Conservation (phyloP, 2,888 invertebrate species). For the Nymphalis c-album region DNA sequence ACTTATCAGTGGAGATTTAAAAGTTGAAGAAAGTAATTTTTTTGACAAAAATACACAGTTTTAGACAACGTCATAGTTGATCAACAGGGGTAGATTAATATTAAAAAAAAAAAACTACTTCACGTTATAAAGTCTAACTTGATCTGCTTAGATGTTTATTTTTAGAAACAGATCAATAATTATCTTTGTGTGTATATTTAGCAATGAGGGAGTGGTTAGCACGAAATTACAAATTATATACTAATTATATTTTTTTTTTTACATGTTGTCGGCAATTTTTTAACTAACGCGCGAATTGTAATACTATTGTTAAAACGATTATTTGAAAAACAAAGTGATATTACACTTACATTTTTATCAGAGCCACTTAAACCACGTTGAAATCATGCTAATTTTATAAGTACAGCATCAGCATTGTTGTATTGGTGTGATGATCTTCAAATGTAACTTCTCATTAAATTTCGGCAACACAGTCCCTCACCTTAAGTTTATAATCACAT, state of each 20-base stretch:
- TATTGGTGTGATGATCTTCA: conserved; percentile 9
- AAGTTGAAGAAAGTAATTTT: no score
- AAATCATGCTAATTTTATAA: conserved; percentile 17
- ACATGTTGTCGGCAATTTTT: not conserved
- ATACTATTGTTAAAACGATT: not conserved
- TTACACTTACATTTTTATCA: conserved; percentile 12
- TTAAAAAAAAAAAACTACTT: not conserved
- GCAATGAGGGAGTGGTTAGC: not conserved
- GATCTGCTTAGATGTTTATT: not conserved
- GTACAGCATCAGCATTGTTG: conserved; percentile 6
- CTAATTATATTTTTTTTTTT: not conserved
- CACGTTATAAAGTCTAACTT: no score
- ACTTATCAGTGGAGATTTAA: no score
- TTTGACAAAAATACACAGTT: no score
- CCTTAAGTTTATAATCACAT: conserved; percentile 7
- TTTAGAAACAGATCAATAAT: conserved; percentile 11
- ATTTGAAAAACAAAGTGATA: not conserved
- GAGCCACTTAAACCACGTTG: conserved; percentile 1
- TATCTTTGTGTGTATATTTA: not conserved
- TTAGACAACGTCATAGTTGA: no score
- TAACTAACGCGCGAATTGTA: not conserved
- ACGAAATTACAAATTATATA: not conserved
- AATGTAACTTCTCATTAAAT: conserved; percentile 16
- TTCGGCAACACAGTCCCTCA: conserved; percentile 1
- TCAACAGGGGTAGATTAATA: no score